Conservation (phyloP, 2,797 vertebrate species). For the Coendou prehensilis region DNA sequence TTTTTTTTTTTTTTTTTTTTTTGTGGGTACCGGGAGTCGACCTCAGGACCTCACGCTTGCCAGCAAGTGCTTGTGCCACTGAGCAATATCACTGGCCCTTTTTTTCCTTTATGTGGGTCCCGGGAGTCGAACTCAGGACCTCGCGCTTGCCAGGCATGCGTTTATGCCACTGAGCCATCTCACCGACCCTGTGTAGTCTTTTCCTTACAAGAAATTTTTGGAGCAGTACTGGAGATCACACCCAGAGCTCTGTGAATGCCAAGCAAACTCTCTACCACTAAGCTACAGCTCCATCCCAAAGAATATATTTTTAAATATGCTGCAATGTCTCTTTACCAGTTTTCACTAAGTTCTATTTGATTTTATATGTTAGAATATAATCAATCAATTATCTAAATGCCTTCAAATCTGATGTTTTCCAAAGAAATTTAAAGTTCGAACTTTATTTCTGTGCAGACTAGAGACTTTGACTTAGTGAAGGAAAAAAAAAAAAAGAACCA, state of each 20-base stretch:
- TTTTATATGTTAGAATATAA: not conserved
- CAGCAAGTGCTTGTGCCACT: too few relatives aligned
- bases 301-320: conserved; percentile 39
- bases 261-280: not conserved
- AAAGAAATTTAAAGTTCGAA: not conserved
- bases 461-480: not conserved
- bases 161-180: too few relatives aligned
- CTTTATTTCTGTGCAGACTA: conserved; percentile 26
- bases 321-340: conserved; percentile 20
- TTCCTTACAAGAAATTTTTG: not conserved
- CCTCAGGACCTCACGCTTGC: too few relatives aligned
- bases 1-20: too few relatives aligned
- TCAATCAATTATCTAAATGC: not conserved
- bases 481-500: not conserved
- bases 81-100: not conserved
- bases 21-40: too few relatives aligned
- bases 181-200: not conserved
- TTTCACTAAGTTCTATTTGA: not conserved
- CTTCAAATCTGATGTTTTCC: conserved; percentile 53
- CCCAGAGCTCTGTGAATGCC: not conserved
- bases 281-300: not conserved
- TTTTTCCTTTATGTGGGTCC: too few relatives aligned
- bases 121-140: too few relatives aligned
- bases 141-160: too few relatives aligned
- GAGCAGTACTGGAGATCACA: not conserved